A percentile compares a stretch with the other conserved stretches of the same genome.
Evolutionary conservation across 1,140 invertebrate genomes (phyloP).

Genomic region (Sitobion miscanthi): DNA sequence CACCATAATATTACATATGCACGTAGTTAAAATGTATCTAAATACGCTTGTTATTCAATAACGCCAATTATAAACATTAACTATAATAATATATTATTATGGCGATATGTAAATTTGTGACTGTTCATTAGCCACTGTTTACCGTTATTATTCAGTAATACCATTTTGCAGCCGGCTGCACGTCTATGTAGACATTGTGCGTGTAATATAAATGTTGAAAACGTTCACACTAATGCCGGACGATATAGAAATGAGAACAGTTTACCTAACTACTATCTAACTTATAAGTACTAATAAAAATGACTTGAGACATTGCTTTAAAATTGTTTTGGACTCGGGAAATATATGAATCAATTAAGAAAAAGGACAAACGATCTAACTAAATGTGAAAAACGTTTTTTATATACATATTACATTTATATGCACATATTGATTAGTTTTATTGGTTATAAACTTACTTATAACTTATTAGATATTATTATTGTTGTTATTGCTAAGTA

Average conservation of each 20-base stretch:
- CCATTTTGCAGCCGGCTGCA: not conserved
- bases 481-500: not conserved
- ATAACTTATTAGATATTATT: not conserved
- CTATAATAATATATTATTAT: not conserved
- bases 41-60: conserved; percentile 11
- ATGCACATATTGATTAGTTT: not conserved
- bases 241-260: not conserved
- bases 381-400: not conserved
- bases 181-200: not conserved
- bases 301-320: not conserved
- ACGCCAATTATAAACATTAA: conserved; percentile 33
- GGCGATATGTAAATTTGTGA: conserved; percentile 20
- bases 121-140: not conserved
- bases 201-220: not conserved
- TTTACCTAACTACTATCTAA: not conserved
- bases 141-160: not conserved
- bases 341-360: too few species aligned
- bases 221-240: not conserved
- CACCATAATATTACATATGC: not conserved
- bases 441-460: not conserved
- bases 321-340: too few species aligned
- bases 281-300: too few species aligned
- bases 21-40: not conserved
- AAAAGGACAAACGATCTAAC: not conserved
- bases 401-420: not conserved